Conservation (phyloP, 2,888 invertebrate species). For the Harpagoxenus sublaevis region DNA sequence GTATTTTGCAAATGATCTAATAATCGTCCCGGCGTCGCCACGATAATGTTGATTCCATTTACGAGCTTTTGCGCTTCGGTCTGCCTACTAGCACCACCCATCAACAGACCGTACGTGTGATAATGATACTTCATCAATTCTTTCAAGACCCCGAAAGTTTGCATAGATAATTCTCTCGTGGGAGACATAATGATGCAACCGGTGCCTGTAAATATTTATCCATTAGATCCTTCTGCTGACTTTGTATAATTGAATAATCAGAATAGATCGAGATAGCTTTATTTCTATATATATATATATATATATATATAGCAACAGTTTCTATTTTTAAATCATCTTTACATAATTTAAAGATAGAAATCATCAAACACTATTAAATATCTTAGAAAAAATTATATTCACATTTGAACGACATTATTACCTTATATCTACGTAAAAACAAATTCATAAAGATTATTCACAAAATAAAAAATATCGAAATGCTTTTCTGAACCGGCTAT, state of each 20-base stretch:
- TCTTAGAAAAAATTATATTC: neutral
- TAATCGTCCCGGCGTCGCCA: constrained; percentile 98
- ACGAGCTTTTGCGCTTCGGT: constrained; percentile 96
- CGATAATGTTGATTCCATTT: constrained; percentile 97
- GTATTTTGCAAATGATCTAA: constrained; percentile 98
- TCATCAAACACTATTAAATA: neutral
- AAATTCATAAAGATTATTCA: no score
- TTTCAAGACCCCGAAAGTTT: constrained; percentile 98
- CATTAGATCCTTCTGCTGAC: neutral
- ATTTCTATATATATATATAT: no score
- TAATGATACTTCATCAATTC: constrained; percentile 96
- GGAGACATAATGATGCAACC: constrained; percentile 98
- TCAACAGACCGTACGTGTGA: constrained; percentile 97
- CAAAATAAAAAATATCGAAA: no score
- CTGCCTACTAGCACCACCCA: constrained; percentile 97
- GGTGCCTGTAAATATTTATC: constrained; percentile 88
- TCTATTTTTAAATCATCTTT: neutral
- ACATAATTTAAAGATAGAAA: neutral
- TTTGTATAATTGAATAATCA: neutral
- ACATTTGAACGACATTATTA: neutral
- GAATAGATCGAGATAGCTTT: neutral
- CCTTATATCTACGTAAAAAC: no score
- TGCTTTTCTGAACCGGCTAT: no score
- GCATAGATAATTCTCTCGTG: constrained; percentile 98
- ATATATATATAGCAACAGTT: no score